Evolutionary conservation across 92 coral and sea anemone species (phyloP).

Genomic region (Epizoanthus fatuus): DNA sequence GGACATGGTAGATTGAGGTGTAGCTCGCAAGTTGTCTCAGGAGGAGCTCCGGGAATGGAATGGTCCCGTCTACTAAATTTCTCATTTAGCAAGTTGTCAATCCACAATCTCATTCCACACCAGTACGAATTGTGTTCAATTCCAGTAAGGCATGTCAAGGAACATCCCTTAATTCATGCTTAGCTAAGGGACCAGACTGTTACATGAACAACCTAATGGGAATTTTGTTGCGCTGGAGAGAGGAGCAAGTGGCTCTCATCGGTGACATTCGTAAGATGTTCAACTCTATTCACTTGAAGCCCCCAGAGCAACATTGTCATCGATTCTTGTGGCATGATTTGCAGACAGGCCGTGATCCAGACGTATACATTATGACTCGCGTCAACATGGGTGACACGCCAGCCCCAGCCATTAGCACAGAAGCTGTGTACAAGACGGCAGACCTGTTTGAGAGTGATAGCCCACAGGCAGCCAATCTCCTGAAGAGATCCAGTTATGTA

Average conservation of each 20-base stretch:
- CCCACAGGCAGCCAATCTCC: conserved; percentile 61
- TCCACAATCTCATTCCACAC: conserved; percentile 66
- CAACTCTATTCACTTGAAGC: conserved; percentile 58
- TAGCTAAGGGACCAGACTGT: conserved; percentile 75
- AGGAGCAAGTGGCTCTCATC: conserved; percentile 57
- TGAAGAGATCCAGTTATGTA: conserved; percentile 65
- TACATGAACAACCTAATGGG: conserved; percentile 76
- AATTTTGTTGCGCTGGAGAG: conserved; percentile 71
- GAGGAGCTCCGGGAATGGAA: conserved; percentile 62
- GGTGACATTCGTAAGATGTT: conserved; percentile 66
- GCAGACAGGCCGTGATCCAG: conserved; percentile 36
- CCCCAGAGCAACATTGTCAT: conserved; percentile 69
- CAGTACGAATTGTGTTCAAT: conserved; percentile 74
- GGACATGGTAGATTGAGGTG: conserved; percentile 76
- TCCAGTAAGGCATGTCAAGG: conserved; percentile 69
- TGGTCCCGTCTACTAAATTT: conserved; percentile 71
- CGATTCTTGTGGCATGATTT: conserved; percentile 71
- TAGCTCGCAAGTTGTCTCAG: conserved; percentile 60
- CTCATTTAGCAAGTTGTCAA: conserved; percentile 76
- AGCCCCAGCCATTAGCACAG: conserved; percentile 60
- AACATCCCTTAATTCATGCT: conserved; percentile 49
- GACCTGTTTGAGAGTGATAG: conserved; percentile 50
- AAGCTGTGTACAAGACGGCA: conserved; percentile 77
- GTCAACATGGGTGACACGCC: conserved; percentile 72
- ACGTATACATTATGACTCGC: conserved; percentile 46